A percentile compares a stretch with the other conserved stretches of the same genome.
These are phyloP conservation scores for Monarcha castaneiventris DNA, from an alignment of 2,113 vertebrate genomes.

Conservation along the genomic window DNA sequence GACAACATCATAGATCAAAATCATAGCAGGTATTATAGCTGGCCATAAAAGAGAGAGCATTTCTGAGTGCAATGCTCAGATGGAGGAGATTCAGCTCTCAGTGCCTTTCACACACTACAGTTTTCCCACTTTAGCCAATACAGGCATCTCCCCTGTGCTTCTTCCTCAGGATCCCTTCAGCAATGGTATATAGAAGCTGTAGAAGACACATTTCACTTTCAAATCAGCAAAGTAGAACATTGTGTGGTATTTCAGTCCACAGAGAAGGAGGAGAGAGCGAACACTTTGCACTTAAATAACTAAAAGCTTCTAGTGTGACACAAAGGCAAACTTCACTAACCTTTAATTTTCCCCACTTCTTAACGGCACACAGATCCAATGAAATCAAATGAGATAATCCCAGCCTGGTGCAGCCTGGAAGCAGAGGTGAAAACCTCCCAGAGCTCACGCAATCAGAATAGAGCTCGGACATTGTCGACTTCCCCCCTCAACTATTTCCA, in stretches of 20 bases:
- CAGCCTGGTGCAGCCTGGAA: slow-evolving; percentile 64
- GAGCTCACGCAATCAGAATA: slow-evolving; percentile 47
- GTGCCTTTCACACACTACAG: not conserved
- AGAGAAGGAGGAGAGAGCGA: not conserved
- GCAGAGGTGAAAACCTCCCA: slow-evolving; percentile 67
- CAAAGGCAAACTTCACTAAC: slow-evolving; percentile 55
- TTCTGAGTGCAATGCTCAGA: not conserved
- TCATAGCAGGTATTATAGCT: not conserved
- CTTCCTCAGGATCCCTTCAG: not conserved
- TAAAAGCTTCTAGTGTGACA: slow-evolving; percentile 40
- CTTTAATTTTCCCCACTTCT: slow-evolving; percentile 48
- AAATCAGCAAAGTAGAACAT: not conserved
- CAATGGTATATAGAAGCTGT: not conserved
- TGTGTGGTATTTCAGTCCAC: not conserved
- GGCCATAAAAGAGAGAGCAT: not conserved
- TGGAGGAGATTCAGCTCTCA: not conserved
- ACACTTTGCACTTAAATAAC: slow-evolving; percentile 8
- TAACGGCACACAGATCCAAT: slow-evolving; percentile 44
- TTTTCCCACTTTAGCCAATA: not conserved
- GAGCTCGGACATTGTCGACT: slow-evolving; percentile 25
- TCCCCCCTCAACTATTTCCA: slow-evolving; percentile 68
- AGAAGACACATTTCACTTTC: not conserved
- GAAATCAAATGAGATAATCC: slow-evolving; percentile 70
- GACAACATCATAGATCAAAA: not conserved
- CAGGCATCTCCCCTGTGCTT: not conserved